Evolutionary conservation across 2,797 vertebrate genomes (phyloP).

Genomic region (Micromesistius poutassou): DNA sequence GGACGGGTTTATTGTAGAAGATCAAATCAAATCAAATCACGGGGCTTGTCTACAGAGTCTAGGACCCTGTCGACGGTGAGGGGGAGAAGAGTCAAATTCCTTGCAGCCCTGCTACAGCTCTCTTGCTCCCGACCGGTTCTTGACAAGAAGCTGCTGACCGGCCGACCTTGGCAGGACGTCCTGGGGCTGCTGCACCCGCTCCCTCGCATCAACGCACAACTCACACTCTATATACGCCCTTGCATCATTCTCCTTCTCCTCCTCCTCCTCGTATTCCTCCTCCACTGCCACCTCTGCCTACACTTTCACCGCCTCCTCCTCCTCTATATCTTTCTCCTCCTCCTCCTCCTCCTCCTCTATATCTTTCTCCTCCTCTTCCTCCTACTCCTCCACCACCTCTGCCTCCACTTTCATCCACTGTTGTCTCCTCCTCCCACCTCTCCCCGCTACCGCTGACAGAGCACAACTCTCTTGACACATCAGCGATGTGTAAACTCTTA

Average conservation of each 20-base stretch:
- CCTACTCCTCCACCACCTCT: no score
- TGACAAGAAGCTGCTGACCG: background rate
- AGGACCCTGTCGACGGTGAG: no score
- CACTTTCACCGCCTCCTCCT: background rate
- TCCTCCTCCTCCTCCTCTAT: no score
- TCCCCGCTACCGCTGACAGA: slow-evolving; percentile 36
- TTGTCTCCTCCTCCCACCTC: slow-evolving; percentile 72
- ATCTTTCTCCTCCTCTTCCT: no score
- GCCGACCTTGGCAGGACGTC: background rate
- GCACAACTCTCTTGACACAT: no score
- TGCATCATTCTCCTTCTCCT: background rate
- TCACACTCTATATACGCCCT: background rate
- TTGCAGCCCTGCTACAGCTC: background rate
- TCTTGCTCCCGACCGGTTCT: background rate
- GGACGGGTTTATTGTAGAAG: no score
- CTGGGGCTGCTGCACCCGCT: background rate
- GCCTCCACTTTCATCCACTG: no score
- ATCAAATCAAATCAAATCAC: no score
- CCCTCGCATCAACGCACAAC: background rate
- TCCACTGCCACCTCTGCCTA: background rate
- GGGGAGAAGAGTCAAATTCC: no score
- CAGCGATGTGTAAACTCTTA: no score
- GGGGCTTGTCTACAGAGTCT: no score
- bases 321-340: no score
- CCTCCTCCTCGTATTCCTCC: background rate